These are phyloP conservation scores for Acromyrmex echinatior DNA, from an alignment of 1,140 invertebrate species.

Conservation along the genomic window DNA sequence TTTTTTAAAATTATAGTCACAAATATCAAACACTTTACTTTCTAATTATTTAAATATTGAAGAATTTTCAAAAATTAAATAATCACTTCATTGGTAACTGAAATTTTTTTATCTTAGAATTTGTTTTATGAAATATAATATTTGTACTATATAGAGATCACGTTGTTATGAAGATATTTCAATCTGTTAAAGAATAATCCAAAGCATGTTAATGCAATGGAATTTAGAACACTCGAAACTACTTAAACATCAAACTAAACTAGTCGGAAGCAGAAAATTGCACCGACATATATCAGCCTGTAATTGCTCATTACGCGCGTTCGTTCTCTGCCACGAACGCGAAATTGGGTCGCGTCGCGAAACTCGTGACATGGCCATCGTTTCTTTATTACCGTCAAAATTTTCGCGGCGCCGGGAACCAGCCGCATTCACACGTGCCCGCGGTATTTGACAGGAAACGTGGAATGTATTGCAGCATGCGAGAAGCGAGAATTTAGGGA, in stretches of 20 bases:
- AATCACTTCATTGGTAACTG: not conserved
- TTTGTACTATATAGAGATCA: not conserved
- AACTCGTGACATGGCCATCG: conserved; percentile 7
- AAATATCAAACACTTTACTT: no score
- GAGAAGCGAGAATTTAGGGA: conserved; percentile 43
- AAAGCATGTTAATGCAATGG: not conserved
- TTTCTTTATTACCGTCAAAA: conserved; percentile 52
- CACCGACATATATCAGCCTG: conserved; percentile 4
- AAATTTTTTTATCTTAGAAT: not conserved
- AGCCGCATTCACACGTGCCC: conserved; percentile 39
- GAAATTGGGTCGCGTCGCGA: conserved; percentile 14
- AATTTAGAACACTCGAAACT: conserved; percentile 16
- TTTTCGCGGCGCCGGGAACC: conserved; percentile 7
- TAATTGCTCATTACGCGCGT: conserved; percentile 37
- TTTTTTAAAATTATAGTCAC: no score
- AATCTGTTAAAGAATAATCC: not conserved
- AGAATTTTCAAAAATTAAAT: not conserved
- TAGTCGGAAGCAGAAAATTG: not conserved
- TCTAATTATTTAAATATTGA: no score
- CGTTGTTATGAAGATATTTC: not conserved
- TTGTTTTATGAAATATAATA: not conserved
- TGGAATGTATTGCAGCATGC: conserved; percentile 56
- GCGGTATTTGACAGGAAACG: conserved; percentile 57
- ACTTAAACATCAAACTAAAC: conserved; percentile 2
- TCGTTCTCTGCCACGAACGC: conserved; percentile 1